Evolutionary conservation across 2,888 invertebrate species (phyloP).

Genomic region (Beris morrisii): DNA sequence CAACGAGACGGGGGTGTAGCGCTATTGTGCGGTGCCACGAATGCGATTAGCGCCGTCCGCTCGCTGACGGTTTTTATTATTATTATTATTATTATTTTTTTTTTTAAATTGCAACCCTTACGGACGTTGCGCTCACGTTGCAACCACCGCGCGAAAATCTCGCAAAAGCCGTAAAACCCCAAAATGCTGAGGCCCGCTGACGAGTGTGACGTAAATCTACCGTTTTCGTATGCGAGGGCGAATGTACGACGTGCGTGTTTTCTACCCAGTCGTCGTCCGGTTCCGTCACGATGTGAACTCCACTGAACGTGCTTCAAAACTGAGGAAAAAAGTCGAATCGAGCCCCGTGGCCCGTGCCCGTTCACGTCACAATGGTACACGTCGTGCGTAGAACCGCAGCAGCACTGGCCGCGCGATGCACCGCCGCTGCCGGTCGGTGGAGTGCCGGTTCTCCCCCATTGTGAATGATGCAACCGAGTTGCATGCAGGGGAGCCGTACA

Average conservation of each 20-base stretch:
- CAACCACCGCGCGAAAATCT: background rate
- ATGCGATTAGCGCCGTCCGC: background rate
- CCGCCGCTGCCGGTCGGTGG: background rate
- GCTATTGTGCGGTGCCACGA: background rate
- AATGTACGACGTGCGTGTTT: no score
- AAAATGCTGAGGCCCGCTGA: background rate
- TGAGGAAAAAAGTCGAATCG: constrained; percentile 44
- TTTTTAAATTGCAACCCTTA: background rate
- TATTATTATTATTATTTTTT: no score
- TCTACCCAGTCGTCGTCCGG: background rate
- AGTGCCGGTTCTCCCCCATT: constrained; percentile 8
- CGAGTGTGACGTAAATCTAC: background rate
- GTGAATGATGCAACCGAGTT: constrained; percentile 12
- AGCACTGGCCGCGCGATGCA: constrained; percentile 10
- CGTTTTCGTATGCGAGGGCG: background rate
- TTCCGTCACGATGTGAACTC: constrained; percentile 49
- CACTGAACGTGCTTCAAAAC: constrained; percentile 56
- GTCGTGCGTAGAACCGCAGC: constrained; percentile 37
- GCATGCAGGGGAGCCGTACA: background rate
- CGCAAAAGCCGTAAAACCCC: background rate
- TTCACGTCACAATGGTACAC: constrained; percentile 37
- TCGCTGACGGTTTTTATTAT: background rate
- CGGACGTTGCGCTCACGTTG: background rate
- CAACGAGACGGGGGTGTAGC: background rate
- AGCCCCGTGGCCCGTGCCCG: constrained; percentile 42